Evolutionary conservation across 2,797 vertebrate species (phyloP), one percentile per base, ranked within the genome.

Genomic region (Gobio occitaniae): DNA sequence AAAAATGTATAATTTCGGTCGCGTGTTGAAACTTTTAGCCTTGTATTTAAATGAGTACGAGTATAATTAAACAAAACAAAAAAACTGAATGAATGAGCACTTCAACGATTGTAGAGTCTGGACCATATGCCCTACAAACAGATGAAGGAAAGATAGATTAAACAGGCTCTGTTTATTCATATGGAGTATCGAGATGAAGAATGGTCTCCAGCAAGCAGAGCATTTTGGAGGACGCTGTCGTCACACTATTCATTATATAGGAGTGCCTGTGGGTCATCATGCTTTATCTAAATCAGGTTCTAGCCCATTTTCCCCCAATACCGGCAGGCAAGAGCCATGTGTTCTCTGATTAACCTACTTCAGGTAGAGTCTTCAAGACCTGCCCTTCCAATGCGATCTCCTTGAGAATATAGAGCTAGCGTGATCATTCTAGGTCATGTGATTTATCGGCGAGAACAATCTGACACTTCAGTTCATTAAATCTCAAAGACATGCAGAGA

Each of bases 121-220:
- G 61, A n/a, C 89, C 89, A 88, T 90, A 86, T 92, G 90, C 85
- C 86, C 86, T 88, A 86, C 78, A 87, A 89, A 90, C 84, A 75
- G 84, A 89, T 59, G 87, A 88, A 88, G 88, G 90, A 93, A 92
- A 92, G 89, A 90, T 88, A 93, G 91, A 95, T 94, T 94, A 94
- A 94, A 92, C 91, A 92, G 86, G 85, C 92, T 91, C 93, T 93
- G 94, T 94, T 95, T 95, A 94, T 93, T 94, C 91, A 93, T 93
- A 94, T 93, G 92, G 92, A 94, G 92, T 92, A 93, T 92, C 92
- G 90, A 93, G 92, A 94, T 95, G 94, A 91, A 87, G 90, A 87
- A 89, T 90, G 92, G 88, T 86, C 82, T 87, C 82, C 80, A 80
- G 86, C 83, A 87, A 90, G 87, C 91, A 92, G 92, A 78, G 47